Percentiles rank a stretch among this genome's conserved stretches.
phyloP scores from a whole-genome alignment of 2,113 vertebrate species.

The Zosterops pallidus region DNA sequence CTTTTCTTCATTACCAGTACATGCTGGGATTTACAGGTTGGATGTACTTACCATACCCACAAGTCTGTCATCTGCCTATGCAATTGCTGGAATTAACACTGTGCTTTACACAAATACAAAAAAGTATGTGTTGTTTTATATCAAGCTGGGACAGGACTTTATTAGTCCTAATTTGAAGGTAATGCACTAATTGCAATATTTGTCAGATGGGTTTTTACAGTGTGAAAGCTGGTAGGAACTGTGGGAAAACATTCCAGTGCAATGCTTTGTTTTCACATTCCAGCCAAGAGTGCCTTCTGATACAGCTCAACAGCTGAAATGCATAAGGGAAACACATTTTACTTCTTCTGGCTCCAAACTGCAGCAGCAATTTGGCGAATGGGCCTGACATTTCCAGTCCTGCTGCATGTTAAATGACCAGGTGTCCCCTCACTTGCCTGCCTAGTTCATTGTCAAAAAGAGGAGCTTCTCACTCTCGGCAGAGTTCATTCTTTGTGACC shows the following conservation, averaged over 20 bases:
- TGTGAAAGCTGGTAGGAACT: conserved; percentile 12
- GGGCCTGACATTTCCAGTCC: conserved; percentile 41
- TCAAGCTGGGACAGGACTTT: not conserved
- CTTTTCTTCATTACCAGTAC: not conserved
- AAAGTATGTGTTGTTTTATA: not conserved
- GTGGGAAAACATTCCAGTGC: not conserved
- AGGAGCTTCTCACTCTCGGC: not conserved
- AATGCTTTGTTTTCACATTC: not conserved
- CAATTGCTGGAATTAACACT: not conserved
- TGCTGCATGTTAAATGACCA: conserved; percentile 73
- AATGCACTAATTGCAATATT: not conserved
- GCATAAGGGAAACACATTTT: conserved; percentile 58
- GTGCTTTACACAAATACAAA: not conserved
- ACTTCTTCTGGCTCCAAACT: conserved; percentile 58
- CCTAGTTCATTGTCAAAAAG: conserved; percentile 38
- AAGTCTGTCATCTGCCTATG: not conserved
- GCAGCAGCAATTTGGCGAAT: conserved; percentile 58
- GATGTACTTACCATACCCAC: not conserved
- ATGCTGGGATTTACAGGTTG: not conserved
- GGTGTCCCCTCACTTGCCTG: conserved; percentile 63
- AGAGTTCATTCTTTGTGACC: not conserved
- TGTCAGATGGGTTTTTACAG: conserved; percentile 18
- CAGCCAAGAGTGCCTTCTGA: conserved; percentile 19
- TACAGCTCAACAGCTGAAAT: conserved; percentile 44
- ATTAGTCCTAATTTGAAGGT: conserved; percentile 20